These are phyloP conservation scores for Mimumesa dahlbomi DNA, from an alignment of 2,888 invertebrate genomes.

Conservation along the genomic window DNA sequence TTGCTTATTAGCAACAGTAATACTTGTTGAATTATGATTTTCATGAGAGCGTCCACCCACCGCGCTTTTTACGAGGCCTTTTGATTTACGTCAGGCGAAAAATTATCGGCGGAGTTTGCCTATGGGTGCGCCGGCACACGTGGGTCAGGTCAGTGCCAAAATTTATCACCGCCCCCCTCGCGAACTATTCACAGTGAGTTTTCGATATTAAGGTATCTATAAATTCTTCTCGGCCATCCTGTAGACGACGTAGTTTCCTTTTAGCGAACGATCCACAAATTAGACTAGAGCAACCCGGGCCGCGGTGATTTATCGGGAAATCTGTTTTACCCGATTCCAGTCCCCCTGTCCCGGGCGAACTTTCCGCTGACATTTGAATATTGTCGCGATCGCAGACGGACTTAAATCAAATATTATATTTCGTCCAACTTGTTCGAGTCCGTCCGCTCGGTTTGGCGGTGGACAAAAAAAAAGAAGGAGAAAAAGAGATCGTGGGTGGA, in stretches of 20 bases:
- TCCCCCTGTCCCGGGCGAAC: conserved; percentile 37
- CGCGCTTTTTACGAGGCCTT: conserved; percentile 26
- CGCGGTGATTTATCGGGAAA: conserved; percentile 55
- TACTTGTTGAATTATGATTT: conserved; percentile 14
- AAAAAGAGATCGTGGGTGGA: no score
- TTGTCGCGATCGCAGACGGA: conserved; percentile 34
- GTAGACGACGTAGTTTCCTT: conserved; percentile 63
- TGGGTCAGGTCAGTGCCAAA: conserved; percentile 58
- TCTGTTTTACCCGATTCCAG: conserved; percentile 52
- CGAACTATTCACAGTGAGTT: conserved; percentile 62
- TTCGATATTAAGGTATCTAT: conserved; percentile 66
- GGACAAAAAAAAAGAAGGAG: no score
- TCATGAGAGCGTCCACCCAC: not conserved
- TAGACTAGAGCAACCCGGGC: conserved; percentile 51
- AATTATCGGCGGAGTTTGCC: conserved; percentile 60
- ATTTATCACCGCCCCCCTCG: conserved; percentile 62
- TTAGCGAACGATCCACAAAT: conserved; percentile 62
- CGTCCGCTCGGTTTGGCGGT: no score
- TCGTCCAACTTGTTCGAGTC: conserved; percentile 12
- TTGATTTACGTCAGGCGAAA: conserved; percentile 60
- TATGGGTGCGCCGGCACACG: conserved; percentile 46
- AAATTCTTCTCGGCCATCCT: conserved; percentile 63
- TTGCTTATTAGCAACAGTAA: conserved; percentile 20
- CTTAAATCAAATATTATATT: conserved; percentile 37
- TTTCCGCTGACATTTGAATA: conserved; percentile 57